Evolutionary conservation across 2,888 invertebrate genomes (phyloP).

Genomic region (Opisthograptis luteolata): DNA sequence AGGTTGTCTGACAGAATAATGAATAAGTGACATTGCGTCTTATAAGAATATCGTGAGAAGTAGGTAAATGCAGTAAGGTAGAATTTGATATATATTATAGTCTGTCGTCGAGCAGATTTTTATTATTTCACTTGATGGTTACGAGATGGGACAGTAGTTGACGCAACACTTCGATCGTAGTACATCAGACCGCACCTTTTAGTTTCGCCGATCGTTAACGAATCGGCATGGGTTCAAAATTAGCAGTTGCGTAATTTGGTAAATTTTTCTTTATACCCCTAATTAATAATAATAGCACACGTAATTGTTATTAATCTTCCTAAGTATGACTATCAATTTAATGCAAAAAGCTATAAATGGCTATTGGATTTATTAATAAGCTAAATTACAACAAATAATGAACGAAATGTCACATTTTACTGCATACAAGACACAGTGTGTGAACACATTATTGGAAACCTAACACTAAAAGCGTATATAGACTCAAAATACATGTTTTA

Average conservation of each 20-base stretch:
- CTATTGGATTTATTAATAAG: not conserved
- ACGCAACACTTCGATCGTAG: constrained; percentile 34
- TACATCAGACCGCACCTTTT: constrained; percentile 45
- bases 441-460: too few relatives aligned
- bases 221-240: constrained; percentile 47
- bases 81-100: constrained; percentile 11
- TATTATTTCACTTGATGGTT: constrained; percentile 18
- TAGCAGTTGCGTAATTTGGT: constrained; percentile 41
- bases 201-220: constrained; percentile 45
- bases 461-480: too few relatives aligned
- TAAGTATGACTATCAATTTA: constrained; percentile 11
- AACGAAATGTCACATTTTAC: too few relatives aligned
- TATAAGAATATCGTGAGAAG: constrained; percentile 22
- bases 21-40: constrained; percentile 12
- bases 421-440: too few relatives aligned
- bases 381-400: not conserved
- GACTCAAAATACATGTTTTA: too few relatives aligned
- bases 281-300: too few relatives aligned
- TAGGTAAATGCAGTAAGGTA: constrained; percentile 11
- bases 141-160: constrained; percentile 29
- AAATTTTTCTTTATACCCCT: constrained; percentile 27
- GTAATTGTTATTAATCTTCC: constrained; percentile 22
- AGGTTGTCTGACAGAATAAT: constrained; percentile 23
- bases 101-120: constrained; percentile 14
- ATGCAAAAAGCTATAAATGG: not conserved